Conservation (phyloP, 53 echinoderm and acorn worm genomes). For the Apostichopus leukothele region DNA sequence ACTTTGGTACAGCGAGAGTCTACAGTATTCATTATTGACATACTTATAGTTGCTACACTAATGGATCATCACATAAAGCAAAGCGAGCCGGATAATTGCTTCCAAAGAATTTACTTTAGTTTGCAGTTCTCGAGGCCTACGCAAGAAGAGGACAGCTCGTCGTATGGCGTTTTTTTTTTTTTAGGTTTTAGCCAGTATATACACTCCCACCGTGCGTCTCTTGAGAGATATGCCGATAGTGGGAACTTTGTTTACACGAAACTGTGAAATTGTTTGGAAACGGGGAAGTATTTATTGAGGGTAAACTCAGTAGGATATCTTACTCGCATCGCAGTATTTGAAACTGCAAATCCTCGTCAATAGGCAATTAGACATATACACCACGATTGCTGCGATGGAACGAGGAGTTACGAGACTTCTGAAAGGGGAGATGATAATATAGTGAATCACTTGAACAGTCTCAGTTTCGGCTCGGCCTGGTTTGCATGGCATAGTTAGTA, state of each 20-base stretch:
- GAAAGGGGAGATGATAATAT: too few species aligned
- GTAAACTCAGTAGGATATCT: background rate
- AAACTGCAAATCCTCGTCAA: background rate
- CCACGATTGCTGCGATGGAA: too few species aligned
- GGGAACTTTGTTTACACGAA: background rate
- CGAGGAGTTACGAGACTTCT: too few species aligned
- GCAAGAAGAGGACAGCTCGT: background rate
- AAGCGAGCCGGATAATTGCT: background rate
- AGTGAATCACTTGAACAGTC: too few species aligned
- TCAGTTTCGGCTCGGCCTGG: too few species aligned
- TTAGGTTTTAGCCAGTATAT: too few species aligned
- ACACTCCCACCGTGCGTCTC: too few species aligned
- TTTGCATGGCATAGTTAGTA: too few species aligned
- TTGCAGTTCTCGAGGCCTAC: background rate
- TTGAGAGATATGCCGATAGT: background rate
- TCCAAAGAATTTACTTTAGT: background rate
- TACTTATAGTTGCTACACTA: background rate
- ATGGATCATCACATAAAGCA: background rate
- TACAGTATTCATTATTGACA: background rate
- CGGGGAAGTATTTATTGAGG: background rate
- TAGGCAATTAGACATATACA: background rate
- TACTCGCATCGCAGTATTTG: background rate
- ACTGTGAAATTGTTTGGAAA: background rate
- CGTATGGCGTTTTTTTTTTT: too few species aligned
- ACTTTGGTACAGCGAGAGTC: background rate